Evolutionary conservation across 2,797 vertebrate species (phyloP).

Genomic region (Glossophaga mutica): DNA sequence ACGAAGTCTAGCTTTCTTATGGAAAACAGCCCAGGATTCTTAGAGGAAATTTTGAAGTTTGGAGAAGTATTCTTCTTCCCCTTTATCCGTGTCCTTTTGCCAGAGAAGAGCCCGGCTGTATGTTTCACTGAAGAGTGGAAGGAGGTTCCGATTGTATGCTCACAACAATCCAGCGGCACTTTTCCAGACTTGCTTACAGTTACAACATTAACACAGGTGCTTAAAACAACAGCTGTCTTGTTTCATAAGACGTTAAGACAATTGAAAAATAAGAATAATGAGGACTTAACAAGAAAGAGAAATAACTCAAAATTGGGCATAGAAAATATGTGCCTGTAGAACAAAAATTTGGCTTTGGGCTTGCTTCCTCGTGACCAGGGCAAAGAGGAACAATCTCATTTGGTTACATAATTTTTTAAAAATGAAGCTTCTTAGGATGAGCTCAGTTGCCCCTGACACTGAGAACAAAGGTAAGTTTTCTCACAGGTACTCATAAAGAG

Average conservation of each 20-base stretch:
- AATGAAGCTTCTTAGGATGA: neutral
- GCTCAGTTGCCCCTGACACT: neutral
- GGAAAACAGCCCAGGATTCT: neutral
- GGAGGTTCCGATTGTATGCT: neutral
- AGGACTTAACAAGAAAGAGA: neutral
- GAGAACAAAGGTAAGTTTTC: slow-evolving; percentile 14
- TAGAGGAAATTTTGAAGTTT: neutral
- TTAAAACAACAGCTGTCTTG: neutral
- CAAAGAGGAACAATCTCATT: neutral
- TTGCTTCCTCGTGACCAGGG: neutral
- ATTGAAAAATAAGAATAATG: neutral
- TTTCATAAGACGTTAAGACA: neutral
- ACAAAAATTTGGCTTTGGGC: neutral
- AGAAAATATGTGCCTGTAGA: neutral
- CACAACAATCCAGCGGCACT: neutral
- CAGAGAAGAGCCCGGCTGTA: neutral
- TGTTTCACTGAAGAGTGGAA: neutral
- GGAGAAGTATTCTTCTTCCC: neutral
- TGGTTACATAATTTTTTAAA: neutral
- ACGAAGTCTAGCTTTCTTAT: neutral
- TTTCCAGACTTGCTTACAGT: neutral
- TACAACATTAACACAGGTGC: neutral
- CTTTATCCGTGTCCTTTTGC: neutral
- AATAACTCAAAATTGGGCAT: neutral
- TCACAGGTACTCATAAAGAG: neutral